These are phyloP conservation scores for Triops longicaudatus DNA, from an alignment of 1,140 invertebrate genomes.

Conservation along the genomic window DNA sequence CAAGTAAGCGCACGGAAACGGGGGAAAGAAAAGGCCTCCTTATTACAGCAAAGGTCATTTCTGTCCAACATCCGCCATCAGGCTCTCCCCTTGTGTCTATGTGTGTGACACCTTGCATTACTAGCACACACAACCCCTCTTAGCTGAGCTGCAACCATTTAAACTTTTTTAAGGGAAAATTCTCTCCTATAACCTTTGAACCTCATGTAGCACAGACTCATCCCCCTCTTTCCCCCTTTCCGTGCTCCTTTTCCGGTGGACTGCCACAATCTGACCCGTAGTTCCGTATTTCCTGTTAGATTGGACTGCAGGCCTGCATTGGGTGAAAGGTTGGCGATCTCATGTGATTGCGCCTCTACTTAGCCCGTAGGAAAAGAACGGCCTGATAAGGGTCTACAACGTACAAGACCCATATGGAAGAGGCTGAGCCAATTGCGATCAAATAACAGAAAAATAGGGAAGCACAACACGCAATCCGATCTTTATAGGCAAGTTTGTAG, in stretches of 20 bases:
- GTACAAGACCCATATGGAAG: neutral
- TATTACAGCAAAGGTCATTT: constrained; percentile 8
- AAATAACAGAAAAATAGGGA: neutral
- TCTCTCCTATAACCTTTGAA: neutral
- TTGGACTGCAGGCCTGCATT: neutral
- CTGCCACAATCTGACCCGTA: neutral
- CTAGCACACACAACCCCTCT: neutral
- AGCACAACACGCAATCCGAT: neutral
- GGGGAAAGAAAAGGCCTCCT: neutral
- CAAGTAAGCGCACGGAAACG: neutral
- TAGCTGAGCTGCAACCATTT: neutral
- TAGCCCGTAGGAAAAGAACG: neutral
- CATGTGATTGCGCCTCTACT: neutral
- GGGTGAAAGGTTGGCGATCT: neutral
- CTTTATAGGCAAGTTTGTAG: neutral
- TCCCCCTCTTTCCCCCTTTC: neutral
- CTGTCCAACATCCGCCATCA: constrained; percentile 5
- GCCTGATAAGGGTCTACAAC: neutral
- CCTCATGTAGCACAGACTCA: neutral
- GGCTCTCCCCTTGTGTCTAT: neutral
- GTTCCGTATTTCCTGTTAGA: neutral
- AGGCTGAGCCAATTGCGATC: neutral
- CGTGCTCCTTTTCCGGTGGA: neutral
- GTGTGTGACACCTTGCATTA: neutral
- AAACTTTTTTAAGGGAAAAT: neutral